Conservation (phyloP, 2,797 vertebrate genomes). For the Bovichtus diacanthus region DNA sequence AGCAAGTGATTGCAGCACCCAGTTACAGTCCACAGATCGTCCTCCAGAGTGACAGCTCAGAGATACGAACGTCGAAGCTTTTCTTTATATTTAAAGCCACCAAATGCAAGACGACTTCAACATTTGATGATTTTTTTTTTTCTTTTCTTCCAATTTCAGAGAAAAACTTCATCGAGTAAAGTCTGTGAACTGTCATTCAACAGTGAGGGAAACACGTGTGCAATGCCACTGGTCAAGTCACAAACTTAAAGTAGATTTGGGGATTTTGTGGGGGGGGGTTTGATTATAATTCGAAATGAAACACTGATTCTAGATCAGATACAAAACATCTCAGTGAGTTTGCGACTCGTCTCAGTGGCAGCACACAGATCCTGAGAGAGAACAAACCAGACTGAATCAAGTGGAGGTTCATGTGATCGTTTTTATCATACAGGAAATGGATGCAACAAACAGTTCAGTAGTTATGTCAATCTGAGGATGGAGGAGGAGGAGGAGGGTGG, state of each 20-base stretch:
- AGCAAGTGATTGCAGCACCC: constrained; percentile 82
- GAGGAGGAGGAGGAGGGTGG: background rate
- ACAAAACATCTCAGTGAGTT: background rate
- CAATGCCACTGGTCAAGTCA: constrained; percentile 41
- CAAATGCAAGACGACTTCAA: background rate
- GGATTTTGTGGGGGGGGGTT: background rate
- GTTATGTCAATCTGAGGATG: constrained; percentile 11
- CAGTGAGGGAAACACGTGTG: constrained; percentile 45
- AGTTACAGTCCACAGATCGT: constrained; percentile 68
- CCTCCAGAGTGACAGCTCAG: constrained; percentile 69
- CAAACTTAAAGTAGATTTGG: constrained; percentile 5
- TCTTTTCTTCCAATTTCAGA: background rate
- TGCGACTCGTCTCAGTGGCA: constrained; percentile 51
- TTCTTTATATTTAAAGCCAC: background rate
- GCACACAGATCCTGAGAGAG: constrained; percentile 41
- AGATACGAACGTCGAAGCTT: constrained; percentile 19
- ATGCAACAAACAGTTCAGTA: constrained; percentile 45
- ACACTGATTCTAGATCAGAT: background rate
- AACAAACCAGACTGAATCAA: constrained; percentile 63
- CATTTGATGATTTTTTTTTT: background rate
- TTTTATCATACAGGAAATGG: constrained; percentile 58
- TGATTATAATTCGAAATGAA: background rate
- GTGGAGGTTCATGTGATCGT: constrained; percentile 43
- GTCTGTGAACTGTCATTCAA: constrained; percentile 72
- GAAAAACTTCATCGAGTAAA: constrained; percentile 22